Evolutionary conservation across 2,113 vertebrate species (phyloP).

Genomic region (Telmatochromis brachygnathus): DNA sequence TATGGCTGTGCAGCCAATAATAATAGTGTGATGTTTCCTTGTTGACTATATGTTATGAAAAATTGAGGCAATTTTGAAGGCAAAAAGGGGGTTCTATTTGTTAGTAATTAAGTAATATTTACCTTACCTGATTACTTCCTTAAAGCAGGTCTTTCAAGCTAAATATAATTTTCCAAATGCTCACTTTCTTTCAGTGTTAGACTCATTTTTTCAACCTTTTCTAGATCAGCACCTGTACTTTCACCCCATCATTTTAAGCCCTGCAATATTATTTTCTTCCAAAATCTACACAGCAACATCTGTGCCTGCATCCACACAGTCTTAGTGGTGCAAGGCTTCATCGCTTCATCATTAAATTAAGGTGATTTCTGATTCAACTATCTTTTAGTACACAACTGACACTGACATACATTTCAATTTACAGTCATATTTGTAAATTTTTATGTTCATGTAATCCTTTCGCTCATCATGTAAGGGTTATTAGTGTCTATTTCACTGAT

Average conservation of each 20-base stretch:
- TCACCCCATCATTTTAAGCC: background rate
- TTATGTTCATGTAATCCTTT: constrained; percentile 10
- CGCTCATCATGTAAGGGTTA: constrained; percentile 28
- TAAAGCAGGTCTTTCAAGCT: background rate
- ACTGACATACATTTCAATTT: constrained; percentile 30
- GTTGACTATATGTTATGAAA: background rate
- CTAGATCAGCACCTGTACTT: background rate
- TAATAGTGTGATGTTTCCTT: background rate
- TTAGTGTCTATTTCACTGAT: constrained; percentile 39
- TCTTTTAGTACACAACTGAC: constrained; percentile 9
- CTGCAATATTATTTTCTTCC: background rate
- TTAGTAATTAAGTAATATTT: background rate
- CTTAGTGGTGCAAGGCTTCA: background rate
- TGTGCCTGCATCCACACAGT: background rate
- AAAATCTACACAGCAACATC: background rate
- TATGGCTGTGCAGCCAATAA: accelerated
- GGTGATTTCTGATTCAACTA: background rate
- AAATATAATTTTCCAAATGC: background rate
- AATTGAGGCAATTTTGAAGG: background rate
- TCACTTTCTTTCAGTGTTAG: background rate
- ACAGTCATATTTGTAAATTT: constrained; percentile 19
- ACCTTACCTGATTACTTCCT: background rate
- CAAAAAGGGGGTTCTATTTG: background rate
- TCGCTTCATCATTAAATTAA: constrained; percentile 6
- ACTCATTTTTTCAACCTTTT: background rate